A percentile compares a stretch with the other conserved stretches of the same genome.
phyloP scores from a whole-genome alignment of 23 tunicate species.

The Halocynthia aurantium region DNA sequence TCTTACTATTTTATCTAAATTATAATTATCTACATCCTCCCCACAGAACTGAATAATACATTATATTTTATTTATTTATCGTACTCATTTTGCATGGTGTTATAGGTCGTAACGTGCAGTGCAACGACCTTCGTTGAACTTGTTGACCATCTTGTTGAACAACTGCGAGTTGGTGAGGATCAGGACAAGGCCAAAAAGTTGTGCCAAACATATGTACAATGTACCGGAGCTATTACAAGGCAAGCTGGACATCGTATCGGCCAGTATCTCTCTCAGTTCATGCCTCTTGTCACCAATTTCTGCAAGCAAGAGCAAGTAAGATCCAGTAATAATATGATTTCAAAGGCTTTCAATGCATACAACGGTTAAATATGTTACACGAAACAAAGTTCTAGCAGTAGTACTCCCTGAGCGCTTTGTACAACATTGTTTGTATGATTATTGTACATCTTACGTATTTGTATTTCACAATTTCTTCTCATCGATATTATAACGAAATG shows the following conservation, averaged over 20 bases:
- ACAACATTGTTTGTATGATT: too few species aligned
- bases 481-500: too few species aligned
- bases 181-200: constrained; percentile 20
- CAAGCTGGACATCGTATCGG: constrained; percentile 91
- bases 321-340: too few species aligned
- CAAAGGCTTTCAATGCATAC: neutral
- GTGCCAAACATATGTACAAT: constrained; percentile 73
- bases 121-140: constrained; percentile 54
- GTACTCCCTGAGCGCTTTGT: too few species aligned
- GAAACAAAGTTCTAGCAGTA: too few species aligned
- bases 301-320: constrained; percentile 73
- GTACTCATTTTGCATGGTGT: neutral
- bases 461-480: too few species aligned
- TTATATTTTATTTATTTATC: too few species aligned
- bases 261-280: constrained; percentile 41
- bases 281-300: constrained; percentile 68
- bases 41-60: too few species aligned
- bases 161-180: constrained; percentile 21
- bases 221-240: constrained; percentile 71
- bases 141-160: constrained; percentile 43
- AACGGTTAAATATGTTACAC: neutral
- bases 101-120: constrained; percentile 27
- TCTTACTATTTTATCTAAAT: too few species aligned
- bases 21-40: too few species aligned
- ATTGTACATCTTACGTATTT: too few species aligned